These are phyloP conservation scores for Oncorhynchus nerka DNA, from an alignment of 2,113 vertebrate species.

Conservation along the genomic window DNA sequence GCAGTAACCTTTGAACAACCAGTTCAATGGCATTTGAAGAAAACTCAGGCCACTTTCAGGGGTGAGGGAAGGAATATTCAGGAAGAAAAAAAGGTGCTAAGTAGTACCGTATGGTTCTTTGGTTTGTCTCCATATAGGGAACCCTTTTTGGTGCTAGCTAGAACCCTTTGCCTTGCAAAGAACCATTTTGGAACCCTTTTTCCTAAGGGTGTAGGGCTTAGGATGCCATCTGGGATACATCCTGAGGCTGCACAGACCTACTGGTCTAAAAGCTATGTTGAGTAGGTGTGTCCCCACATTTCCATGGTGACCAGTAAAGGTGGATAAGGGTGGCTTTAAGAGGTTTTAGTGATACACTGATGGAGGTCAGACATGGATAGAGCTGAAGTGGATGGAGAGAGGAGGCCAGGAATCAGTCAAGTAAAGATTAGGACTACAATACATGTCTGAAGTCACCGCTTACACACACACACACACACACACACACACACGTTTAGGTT, in stretches of 20 bases:
- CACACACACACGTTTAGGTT: too few species aligned
- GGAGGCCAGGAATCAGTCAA: not conserved
- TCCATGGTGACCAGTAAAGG: constrained; percentile 2
- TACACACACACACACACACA: too few species aligned
- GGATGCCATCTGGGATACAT: too few species aligned
- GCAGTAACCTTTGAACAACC: constrained; percentile 12
- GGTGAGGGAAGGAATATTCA: not conserved
- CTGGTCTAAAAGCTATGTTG: constrained; percentile 1
- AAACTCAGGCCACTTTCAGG: not conserved
- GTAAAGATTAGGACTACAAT: not conserved
- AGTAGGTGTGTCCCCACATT: not conserved
- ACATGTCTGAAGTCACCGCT: not conserved
- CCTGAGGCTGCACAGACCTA: not conserved
- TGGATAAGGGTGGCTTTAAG: constrained; percentile 3
- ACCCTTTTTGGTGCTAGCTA: too few species aligned
- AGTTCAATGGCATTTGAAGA: not conserved
- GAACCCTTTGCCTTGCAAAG: too few species aligned
- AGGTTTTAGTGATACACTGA: constrained; percentile 22
- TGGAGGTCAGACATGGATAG: not conserved
- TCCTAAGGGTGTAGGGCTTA: too few species aligned
- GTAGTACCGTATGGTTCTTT: too few species aligned
- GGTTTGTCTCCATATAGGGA: too few species aligned
- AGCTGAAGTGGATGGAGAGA: not conserved
- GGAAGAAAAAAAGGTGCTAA: too few species aligned
- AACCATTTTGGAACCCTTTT: too few species aligned